Percentiles rank a stretch among this genome's conserved stretches.
phyloP scores from a whole-genome alignment of 2,888 invertebrate species.

The Xestia rhomboidea region DNA sequence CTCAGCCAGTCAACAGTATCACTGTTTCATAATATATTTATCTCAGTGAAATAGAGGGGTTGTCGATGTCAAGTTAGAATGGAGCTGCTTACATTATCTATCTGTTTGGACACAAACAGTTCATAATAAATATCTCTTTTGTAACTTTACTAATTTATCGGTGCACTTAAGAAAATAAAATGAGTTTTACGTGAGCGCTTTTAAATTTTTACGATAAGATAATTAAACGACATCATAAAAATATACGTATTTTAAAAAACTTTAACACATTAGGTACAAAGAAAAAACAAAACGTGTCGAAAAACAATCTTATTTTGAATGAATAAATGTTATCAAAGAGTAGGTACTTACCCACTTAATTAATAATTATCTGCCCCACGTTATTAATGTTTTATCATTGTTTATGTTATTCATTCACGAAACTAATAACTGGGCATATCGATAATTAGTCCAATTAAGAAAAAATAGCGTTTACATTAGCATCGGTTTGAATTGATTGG shows the following conservation, averaged over 20 bases:
- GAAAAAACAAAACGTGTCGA: constrained; percentile 11
- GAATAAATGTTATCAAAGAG: constrained; percentile 30
- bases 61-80: constrained; percentile 48
- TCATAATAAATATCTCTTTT: constrained; percentile 22
- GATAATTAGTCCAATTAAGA: constrained; percentile 73
- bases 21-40: constrained; percentile 47
- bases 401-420: constrained; percentile 66
- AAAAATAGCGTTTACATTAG: constrained; percentile 65
- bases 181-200: constrained; percentile 2
- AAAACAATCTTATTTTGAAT: constrained; percentile 36
- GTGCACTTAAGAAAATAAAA: constrained; percentile 28
- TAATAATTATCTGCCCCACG: constrained; percentile 39
- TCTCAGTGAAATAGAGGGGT: constrained; percentile 48
- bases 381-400: constrained; percentile 52
- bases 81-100: constrained; percentile 11
- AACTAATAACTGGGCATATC: constrained; percentile 65
- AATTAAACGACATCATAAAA: constrained; percentile 25
- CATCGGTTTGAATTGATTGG: constrained; percentile 66
- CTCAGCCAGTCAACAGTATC: constrained; percentile 22
- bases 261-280: background rate
- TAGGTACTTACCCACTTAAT: constrained; percentile 32
- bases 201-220: constrained; percentile 21
- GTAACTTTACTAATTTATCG: constrained; percentile 20
- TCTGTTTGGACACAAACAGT: constrained; percentile 19
- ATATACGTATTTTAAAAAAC: background rate